Base-by-base conservation (phyloP, 2,113 vertebrate species). In the Actinemys pallida region DNA sequence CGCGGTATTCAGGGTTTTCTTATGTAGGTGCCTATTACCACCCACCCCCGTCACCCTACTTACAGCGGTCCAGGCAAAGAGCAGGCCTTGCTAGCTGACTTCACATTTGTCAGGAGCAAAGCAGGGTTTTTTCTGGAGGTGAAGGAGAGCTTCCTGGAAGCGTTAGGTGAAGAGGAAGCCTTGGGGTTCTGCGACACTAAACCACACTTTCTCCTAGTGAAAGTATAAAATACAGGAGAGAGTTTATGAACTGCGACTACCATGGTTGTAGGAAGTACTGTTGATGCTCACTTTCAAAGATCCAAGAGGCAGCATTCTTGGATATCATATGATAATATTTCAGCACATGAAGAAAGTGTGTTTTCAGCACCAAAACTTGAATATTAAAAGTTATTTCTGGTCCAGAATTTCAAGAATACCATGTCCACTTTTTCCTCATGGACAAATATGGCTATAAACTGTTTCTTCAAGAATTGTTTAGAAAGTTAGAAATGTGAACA, bases 1-100 rank as follows among this genome's bases (percentile, higher is more conserved):
- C 20, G 8, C 2, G 8, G 27, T 59, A 59, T 59, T 59, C 57
- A 59, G 27, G 57, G 57, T 27, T 59, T 57, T 57, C 27, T 59
- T 59, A 27, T 59, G 29, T 29, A 29, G 57, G 57, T 25, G 5
- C 57, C 57, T 59, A 59, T 59, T 59, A 11, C 11, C 27, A 57
- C 57, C 57, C 11, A 31, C 4, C 27, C 27, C 27, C 5, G 5
- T 29, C 57, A 27, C 57, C 11, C 27, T 59, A 22, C n/a, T 72
- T 72, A n/a, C n/a, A 92, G 84, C 35, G 6, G 22, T 94, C 90
- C 42, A 86, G 65, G 80, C 78, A 76, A 84, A 82, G 90, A 88
- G 4, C 5, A 78, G 49, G 50, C 45, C 39, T 87, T 76, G 9
- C 84, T 22, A 72, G 9, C 35, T 88, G 49, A 50, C 12, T 87